Conservation (phyloP, 2,888 invertebrate genomes). For the Nymphalis polychloros region DNA sequence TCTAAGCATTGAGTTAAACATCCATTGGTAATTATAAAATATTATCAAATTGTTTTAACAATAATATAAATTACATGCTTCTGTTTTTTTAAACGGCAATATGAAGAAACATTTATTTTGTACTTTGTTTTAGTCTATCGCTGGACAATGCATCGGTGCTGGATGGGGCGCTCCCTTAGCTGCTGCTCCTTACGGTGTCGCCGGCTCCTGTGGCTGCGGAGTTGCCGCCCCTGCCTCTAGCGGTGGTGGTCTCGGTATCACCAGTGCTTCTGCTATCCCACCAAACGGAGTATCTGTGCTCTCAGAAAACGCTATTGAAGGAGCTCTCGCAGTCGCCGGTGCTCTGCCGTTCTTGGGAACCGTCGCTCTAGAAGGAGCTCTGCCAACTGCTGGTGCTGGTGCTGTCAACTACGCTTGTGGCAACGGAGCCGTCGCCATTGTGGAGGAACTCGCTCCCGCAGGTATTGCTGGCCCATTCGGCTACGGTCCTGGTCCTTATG, state of each 20-base stretch:
- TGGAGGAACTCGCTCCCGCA: slow-evolving; percentile 38
- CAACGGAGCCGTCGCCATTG: slow-evolving; percentile 42
- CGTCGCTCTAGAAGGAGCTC: slow-evolving; percentile 7
- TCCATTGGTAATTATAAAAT: no score
- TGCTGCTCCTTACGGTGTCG: slow-evolving; percentile 18
- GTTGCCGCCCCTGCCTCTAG: slow-evolving; percentile 38
- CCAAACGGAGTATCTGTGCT: not conserved
- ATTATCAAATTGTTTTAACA: no score
- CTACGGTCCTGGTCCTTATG: slow-evolving; percentile 28
- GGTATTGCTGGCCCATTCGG: slow-evolving; percentile 35
- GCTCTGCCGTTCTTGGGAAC: slow-evolving; percentile 3
- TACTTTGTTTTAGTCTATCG: no score
- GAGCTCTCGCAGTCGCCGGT: not conserved
- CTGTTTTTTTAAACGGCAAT: no score
- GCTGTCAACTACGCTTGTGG: slow-evolving; percentile 47
- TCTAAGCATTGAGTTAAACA: no score
- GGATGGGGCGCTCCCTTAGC: no score
- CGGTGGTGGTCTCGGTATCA: slow-evolving; percentile 42
- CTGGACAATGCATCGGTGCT: no score
- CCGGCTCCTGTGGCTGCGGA: slow-evolving; percentile 25
- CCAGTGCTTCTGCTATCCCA: slow-evolving; percentile 47
- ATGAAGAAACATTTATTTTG: no score
- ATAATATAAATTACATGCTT: no score
- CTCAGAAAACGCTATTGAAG: not conserved
- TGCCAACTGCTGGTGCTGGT: slow-evolving; percentile 51